These are phyloP conservation scores for Gasterosteus aculeatus DNA, from an alignment of 2,113 vertebrate species.

Conservation along the genomic window DNA sequence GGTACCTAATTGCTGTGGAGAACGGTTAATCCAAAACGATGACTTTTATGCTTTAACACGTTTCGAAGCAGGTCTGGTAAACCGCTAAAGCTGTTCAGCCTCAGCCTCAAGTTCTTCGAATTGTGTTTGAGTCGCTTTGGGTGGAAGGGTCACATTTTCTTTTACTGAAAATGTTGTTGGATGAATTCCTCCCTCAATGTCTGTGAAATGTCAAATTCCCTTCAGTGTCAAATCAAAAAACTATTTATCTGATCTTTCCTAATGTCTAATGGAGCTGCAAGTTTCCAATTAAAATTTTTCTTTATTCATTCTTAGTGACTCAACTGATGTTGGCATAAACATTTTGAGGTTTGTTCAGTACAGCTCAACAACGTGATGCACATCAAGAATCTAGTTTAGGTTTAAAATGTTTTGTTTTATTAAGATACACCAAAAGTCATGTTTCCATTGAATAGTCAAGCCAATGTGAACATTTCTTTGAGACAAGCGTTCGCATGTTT, in stretches of 20 bases:
- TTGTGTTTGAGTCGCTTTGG: background rate
- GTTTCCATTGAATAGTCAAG: background rate
- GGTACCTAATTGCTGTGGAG: constrained; percentile 47
- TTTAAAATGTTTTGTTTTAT: background rate
- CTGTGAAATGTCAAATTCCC: constrained; percentile 1
- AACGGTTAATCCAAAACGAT: constrained; percentile 57
- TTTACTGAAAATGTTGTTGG: background rate
- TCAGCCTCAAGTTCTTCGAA: background rate
- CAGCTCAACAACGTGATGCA: background rate
- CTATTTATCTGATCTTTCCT: constrained; percentile 1
- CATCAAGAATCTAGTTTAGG: background rate
- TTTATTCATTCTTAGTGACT: background rate
- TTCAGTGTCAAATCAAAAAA: background rate
- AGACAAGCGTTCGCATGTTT: background rate
- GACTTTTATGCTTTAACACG: constrained; percentile 30
- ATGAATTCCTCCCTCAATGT: background rate
- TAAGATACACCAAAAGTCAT: background rate
- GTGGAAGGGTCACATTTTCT: background rate
- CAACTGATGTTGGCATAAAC: background rate
- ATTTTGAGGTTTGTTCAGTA: background rate
- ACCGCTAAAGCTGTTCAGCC: constrained; percentile 17
- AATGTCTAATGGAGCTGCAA: background rate
- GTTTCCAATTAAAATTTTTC: no score
- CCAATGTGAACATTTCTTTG: background rate
- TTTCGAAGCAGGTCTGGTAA: constrained; percentile 26